Conservation (phyloP, 2,888 invertebrate genomes). For the Petrolisthes cinctipes region DNA sequence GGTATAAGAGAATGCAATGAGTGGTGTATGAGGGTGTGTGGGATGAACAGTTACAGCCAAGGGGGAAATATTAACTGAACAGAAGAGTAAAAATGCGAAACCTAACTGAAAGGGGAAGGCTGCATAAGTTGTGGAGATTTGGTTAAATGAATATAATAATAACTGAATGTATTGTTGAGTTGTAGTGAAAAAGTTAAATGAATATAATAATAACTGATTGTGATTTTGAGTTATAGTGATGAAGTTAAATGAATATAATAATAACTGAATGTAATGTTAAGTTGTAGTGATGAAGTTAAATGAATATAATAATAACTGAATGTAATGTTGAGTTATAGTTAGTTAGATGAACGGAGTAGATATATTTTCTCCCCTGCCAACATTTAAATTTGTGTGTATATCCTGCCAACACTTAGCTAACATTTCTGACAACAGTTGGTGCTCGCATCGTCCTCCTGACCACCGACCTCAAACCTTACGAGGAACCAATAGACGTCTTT, state of each 20-base stretch:
- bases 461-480: slow-evolving; percentile 45
- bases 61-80: too few relatives aligned
- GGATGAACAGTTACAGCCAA: too few relatives aligned
- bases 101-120: too few relatives aligned
- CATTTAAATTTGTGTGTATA: not conserved
- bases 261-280: not conserved
- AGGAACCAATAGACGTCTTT: slow-evolving; percentile 38
- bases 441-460: slow-evolving; percentile 31
- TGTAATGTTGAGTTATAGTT: not conserved
- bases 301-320: not conserved
- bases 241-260: not conserved
- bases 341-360: not conserved
- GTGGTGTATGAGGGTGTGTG: not conserved
- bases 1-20: not conserved
- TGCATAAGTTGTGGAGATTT: too few relatives aligned
- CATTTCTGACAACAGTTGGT: slow-evolving; percentile 21
- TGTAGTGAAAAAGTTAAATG: too few relatives aligned
- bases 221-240: too few relatives aligned
- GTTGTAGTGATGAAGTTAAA: not conserved
- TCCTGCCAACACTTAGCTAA: not conserved
- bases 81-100: too few relatives aligned
- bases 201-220: too few relatives aligned
- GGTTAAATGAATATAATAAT: too few relatives aligned
- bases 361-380: not conserved
- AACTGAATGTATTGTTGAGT: too few relatives aligned